phyloP scores from a whole-genome alignment of 2,888 invertebrate species.

The Leptopilina drosophilae region DNA sequence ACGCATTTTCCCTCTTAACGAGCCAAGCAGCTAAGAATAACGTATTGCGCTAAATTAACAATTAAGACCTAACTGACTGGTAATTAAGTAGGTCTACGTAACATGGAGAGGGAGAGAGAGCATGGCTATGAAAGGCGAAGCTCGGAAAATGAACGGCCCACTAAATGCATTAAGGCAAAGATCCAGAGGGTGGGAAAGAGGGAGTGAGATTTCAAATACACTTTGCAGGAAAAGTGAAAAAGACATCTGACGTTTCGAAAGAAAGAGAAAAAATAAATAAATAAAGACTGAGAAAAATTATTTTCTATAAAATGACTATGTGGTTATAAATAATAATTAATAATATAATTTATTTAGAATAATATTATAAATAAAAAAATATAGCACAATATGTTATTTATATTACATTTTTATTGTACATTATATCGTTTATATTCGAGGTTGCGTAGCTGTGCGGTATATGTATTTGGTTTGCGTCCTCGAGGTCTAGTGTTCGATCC shows the following conservation, averaged over 20 bases:
- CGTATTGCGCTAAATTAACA: constrained; percentile 68
- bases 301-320: too few relatives aligned
- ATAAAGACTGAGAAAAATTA: background rate
- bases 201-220: constrained; percentile 14
- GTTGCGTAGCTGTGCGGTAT: too few relatives aligned
- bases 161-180: constrained; percentile 33
- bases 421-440: too few relatives aligned
- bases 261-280: background rate
- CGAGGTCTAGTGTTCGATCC: too few relatives aligned
- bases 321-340: too few relatives aligned
- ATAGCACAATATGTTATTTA: too few relatives aligned
- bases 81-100: constrained; percentile 61
- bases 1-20: constrained; percentile 63
- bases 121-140: constrained; percentile 42
- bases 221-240: constrained; percentile 13
- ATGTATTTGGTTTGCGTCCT: too few relatives aligned
- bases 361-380: too few relatives aligned
- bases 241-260: constrained; percentile 4
- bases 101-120: constrained; percentile 50
- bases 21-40: constrained; percentile 63
- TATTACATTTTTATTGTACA: too few relatives aligned
- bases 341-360: too few relatives aligned
- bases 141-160: constrained; percentile 30
- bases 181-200: background rate
- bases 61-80: constrained; percentile 64